Base-by-base conservation (phyloP, 1,140 invertebrate genomes). In the Eumaeus atala region DNA sequence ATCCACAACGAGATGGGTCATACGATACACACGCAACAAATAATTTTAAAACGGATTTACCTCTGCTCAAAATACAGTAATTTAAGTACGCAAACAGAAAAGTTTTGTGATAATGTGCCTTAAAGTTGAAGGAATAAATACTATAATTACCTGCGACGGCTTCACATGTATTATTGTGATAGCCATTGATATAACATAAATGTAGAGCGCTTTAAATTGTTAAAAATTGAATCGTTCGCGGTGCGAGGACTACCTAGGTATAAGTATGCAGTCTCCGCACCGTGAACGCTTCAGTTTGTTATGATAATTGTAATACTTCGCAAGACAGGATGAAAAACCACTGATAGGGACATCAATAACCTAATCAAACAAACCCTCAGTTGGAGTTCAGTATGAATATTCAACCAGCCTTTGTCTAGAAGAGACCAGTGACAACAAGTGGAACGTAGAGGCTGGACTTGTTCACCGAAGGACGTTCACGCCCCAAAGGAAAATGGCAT, bases 1-100 rank as follows among this genome's bases (percentile, higher is more conserved):
- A 12, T 14, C 36, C 12, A 3, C 40, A 44, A 44, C 40, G 17
- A 44, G 12, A 16, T 44, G 40, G 12, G 40, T 14, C 5, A 44
- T 16, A 2, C 2, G 21, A n/a, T n/a, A n/a, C 40, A 44, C 40
- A 44, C 14, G 40, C 40, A 16, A 44, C 40, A 44, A 44, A 44
- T 44, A 44, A 44, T 44, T 44, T 16, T 44, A 17, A 44, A 44
- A 44, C 40, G 40, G 40, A 44, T 44, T 44, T 44, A 44, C 16
- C 40, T 44, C 40, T 16, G 40, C 40, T 16, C 17, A 44, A 17
- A 44, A 9, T 14, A 44, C 40, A 14, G 40, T 17, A 44, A 44
- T 44, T 44, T 44, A 17, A 44, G 40, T 9, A 14, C 9, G 2
- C 3, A 2, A 37, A 28, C 21, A 16, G 9, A 9, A 16, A 8